Percentiles rank a stretch among this genome's conserved stretches.
Conservation (phyloP, 2,888 invertebrate species). For the Sisyra terminalis region DNA sequence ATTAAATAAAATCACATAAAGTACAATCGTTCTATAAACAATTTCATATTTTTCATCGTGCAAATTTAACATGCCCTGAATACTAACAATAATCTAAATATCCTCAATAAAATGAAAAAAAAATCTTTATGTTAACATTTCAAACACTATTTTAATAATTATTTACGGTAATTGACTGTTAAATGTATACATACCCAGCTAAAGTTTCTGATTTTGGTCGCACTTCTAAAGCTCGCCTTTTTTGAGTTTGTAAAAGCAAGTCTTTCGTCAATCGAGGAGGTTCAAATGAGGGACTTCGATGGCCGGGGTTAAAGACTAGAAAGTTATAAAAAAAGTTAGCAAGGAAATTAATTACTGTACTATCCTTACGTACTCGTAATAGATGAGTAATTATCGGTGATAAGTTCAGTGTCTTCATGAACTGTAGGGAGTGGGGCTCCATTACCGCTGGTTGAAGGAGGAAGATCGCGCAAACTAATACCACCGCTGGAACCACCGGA, state of each 20-base stretch:
- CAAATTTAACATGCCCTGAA: background rate
- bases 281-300: conserved; percentile 25
- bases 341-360: background rate
- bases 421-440: conserved; percentile 53
- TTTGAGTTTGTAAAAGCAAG: conserved; percentile 64
- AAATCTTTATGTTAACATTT: conserved; percentile 10
- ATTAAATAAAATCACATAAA: conserved; percentile 12
- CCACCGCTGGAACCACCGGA: conserved; percentile 22
- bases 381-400: conserved; percentile 21
- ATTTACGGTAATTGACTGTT: no score
- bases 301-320: conserved; percentile 16
- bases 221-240: conserved; percentile 38
- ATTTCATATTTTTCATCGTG: conserved; percentile 12
- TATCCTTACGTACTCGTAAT: conserved; percentile 9
- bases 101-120: conserved; percentile 8
- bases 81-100: conserved; percentile 3
- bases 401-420: conserved; percentile 69
- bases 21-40: conserved; percentile 14
- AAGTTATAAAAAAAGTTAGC: background rate
- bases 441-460: conserved; percentile 20
- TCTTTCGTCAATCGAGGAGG: conserved; percentile 58
- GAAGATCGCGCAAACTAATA: conserved; percentile 23
- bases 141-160: conserved; percentile 4
- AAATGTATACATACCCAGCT: conserved; percentile 38
- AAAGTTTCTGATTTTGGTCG: conserved; percentile 50